phyloP scores from a whole-genome alignment of 2,113 vertebrate genomes.

The Harpagus bidentatus region DNA sequence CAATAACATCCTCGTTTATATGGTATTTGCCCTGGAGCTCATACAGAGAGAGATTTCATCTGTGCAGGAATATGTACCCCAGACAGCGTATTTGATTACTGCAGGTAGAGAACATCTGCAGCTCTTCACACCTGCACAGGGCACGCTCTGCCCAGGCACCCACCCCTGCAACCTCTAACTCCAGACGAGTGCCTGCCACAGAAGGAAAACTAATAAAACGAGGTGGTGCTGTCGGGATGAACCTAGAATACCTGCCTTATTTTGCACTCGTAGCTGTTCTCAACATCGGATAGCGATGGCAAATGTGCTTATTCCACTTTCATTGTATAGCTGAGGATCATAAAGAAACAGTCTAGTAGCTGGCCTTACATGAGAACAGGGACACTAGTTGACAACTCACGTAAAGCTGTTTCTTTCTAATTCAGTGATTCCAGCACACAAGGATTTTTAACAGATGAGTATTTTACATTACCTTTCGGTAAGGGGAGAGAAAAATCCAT shows the following conservation, averaged over 20 bases:
- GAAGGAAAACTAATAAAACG: background rate
- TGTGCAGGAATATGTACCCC: background rate
- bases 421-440: background rate
- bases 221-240: background rate
- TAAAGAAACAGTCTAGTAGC: background rate
- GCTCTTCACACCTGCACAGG: background rate
- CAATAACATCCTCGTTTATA: background rate
- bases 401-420: background rate
- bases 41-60: background rate
- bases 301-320: background rate
- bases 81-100: background rate
- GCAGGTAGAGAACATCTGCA: background rate
- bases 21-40: background rate
- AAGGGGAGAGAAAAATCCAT: background rate
- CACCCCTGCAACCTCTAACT: background rate
- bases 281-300: rapidly evolving
- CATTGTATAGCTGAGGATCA: background rate
- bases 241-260: background rate
- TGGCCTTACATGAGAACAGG: background rate
- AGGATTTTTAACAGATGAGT: background rate
- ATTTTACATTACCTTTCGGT: background rate
- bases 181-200: background rate
- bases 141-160: background rate
- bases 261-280: background rate
- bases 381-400: background rate